These are phyloP conservation scores for Nephrotoma guestfalica DNA, from an alignment of 2,888 invertebrate genomes.

Conservation along the genomic window DNA sequence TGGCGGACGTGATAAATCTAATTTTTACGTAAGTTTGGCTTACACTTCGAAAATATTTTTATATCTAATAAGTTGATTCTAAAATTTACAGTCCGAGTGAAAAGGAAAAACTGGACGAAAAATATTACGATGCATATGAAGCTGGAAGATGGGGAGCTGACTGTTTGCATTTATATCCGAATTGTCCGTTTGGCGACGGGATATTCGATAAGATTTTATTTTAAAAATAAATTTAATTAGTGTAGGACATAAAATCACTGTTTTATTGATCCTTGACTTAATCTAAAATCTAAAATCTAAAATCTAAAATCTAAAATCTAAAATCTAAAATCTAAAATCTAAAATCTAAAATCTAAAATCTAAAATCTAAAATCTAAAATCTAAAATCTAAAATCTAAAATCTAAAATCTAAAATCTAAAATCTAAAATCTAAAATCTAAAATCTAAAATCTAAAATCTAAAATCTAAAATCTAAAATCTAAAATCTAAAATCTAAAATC, in stretches of 20 bases:
- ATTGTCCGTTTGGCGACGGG: not conserved
- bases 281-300: too few species aligned
- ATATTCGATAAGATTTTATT: conserved; percentile 3
- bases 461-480: too few species aligned
- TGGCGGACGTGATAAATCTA: not conserved
- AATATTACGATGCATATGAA: not conserved
- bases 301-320: too few species aligned
- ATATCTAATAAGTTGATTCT: not conserved
- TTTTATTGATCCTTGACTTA: not conserved
- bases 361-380: too few species aligned
- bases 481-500: too few species aligned
- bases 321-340: too few species aligned
- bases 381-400: too few species aligned
- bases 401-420: too few species aligned
- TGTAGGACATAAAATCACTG: not conserved
- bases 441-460: too few species aligned
- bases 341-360: too few species aligned
- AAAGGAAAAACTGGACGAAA: not conserved
- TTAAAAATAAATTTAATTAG: not conserved
- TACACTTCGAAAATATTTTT: not conserved
- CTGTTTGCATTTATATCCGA: not conserved
- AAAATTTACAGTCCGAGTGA: not conserved
- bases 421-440: too few species aligned
- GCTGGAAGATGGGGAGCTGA: not conserved
- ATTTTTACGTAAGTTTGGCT: not conserved